A percentile compares a stretch with the other conserved stretches of the same genome.
phyloP scores from a whole-genome alignment of 2,888 invertebrate genomes.

The Melipona beecheii region DNA sequence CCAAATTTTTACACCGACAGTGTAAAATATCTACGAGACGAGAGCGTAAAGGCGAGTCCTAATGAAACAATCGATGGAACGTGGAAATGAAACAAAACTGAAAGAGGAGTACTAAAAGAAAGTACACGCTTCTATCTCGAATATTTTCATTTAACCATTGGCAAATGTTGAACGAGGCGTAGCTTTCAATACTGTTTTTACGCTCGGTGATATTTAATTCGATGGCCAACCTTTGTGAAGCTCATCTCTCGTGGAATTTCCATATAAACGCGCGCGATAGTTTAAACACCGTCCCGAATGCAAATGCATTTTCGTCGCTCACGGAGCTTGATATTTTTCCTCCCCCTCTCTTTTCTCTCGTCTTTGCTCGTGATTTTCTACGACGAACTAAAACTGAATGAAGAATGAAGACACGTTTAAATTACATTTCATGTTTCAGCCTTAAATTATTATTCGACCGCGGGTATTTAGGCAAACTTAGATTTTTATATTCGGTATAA shows the following conservation, averaged over 20 bases:
- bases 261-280: slow-evolving; percentile 34
- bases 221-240: slow-evolving; percentile 26
- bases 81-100: no score
- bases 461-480: no score
- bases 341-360: no score
- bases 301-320: slow-evolving; percentile 13
- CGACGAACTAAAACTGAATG: neutral
- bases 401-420: neutral
- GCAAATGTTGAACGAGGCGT: neutral
- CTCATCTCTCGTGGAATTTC: slow-evolving; percentile 34
- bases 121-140: neutral
- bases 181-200: slow-evolving; percentile 2
- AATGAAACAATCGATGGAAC: neutral
- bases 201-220: slow-evolving; percentile 28
- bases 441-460: no score
- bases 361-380: neutral
- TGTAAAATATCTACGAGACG: neutral
- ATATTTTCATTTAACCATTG: slow-evolving; percentile 21
- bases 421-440: no score
- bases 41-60: neutral
- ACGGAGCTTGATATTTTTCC: neutral
- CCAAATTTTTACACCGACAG: no score
- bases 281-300: slow-evolving; percentile 27
- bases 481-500: no score
- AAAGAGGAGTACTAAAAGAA: no score